Base-by-base conservation (phyloP, 2,797 vertebrate species). In the Spinibarbus caldwelli region DNA sequence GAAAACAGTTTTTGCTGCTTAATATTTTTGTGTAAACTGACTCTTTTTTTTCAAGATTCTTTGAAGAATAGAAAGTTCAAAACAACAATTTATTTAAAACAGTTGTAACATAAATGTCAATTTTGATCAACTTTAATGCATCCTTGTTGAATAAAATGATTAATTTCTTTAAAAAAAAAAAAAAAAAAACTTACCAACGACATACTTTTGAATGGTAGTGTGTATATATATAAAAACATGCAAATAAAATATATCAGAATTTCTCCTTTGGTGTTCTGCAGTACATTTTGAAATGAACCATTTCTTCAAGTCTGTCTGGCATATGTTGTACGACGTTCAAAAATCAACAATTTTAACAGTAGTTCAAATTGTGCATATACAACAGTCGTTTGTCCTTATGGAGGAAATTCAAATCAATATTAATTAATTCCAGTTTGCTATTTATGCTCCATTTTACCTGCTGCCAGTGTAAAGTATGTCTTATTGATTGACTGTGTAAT, bases 401-500 rank as follows among this genome's bases (percentile, higher is more conserved):
- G 64, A 70, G 26, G 14, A 84, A 84, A 78, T 57, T 59, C 36
- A 59, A 78, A 78, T 78, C 83, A 78, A 84, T 84, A 84, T 78
- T 59, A 84, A 84, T 71, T 59, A 38, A 70, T 70, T 84, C 49
- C 83, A 78, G 64, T 84, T 82, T 71, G 72, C 66, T 89, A 88
- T 83, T 84, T 85, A 84, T 84, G 84, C 73, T 38, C 47, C 23
- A 34, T 59, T 86, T 66, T 87, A 85, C 91, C 91, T 89, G 85
- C 84, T 91, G 91, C 89, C 91, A 91, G 91, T 88, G 89, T 91
- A 83, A 87, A 93, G 89, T 88, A 89, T 90, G 88, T 91, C 91
- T 89, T 90, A 92, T 93, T 94, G 93, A 94, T 94, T 94, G 93
- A 93, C 91, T 91, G 90, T 38, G 90, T 91, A 93, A 95, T 94